Conservation (phyloP, 1,140 invertebrate species). For the Leptoteleia sp. region DNA sequence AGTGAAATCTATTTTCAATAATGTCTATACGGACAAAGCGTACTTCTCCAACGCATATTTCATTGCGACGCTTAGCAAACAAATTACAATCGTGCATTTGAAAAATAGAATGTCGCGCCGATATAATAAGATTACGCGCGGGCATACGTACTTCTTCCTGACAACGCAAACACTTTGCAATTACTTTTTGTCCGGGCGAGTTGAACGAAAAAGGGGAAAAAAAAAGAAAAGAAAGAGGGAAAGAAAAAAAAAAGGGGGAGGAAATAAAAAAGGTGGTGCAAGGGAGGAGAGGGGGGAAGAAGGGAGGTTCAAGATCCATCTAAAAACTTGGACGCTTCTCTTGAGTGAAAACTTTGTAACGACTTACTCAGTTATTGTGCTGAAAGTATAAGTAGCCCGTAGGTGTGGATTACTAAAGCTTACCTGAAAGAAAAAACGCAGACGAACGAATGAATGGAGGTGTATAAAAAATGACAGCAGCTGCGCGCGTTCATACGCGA, state of each 20-base stretch:
- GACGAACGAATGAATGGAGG: conserved; percentile 7
- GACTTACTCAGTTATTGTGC: conserved; percentile 50
- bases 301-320: conserved; percentile 31
- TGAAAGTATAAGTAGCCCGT: conserved; percentile 22
- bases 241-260: conserved; percentile 14
- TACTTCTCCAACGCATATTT: too few species aligned
- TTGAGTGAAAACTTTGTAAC: conserved; percentile 45
- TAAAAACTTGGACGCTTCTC: conserved; percentile 30
- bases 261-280: neutral
- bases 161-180: conserved; percentile 30
- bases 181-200: conserved; percentile 18
- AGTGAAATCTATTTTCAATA: too few species aligned
- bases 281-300: conserved; percentile 5
- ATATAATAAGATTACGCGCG: conserved; percentile 27
- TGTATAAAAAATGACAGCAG: too few species aligned
- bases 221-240: conserved; percentile 11
- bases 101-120: too few species aligned
- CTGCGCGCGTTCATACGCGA: too few species aligned
- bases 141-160: conserved; percentile 2
- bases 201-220: conserved; percentile 1
- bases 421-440: conserved; percentile 46
- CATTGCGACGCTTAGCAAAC: too few species aligned
- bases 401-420: conserved; percentile 28
- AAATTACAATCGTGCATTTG: too few species aligned
- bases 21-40: too few species aligned